Evolutionary conservation across 2,797 vertebrate species (phyloP), one percentile per base, ranked within the genome.

Genomic region (Neosilurus mollespiculum): DNA sequence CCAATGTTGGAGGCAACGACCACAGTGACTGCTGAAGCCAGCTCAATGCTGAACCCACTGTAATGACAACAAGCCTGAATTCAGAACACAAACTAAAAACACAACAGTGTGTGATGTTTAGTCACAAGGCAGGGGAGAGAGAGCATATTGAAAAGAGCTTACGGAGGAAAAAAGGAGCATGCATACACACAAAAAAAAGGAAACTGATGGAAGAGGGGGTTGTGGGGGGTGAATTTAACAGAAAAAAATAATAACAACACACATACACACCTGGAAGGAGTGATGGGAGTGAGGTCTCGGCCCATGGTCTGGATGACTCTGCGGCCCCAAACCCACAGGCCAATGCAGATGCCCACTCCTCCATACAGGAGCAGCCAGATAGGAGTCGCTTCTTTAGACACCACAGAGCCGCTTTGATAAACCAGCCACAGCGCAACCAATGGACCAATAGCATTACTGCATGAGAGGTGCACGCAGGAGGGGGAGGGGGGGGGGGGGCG

Each of bases 251-350:
- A 22, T 20, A 22, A 22, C 54, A 56, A 76, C 1, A n/a, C 24
- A 22, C 0, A 7, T 43, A 66, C 78, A 67, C 93, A 99, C 98
- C 98, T 99, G 9, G 98, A 99, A 0, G 98, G 98, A 0, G 98
- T 99, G 90, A 99, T 99, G 16, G 98, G 97, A 0, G 98, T 99
- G n/a, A 99, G 95, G 89, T 99, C 98, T 84, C 92, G 96, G 67
- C 98, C 98, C 98, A 99, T 98, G 0, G 98, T 99, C 94, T 99
- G 98, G 88, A 99, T 99, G 77, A 99, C 98, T 90, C 98, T 92
- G 78, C 97, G 95, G 58, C 98, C 98, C 98, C 98, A 99, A 43
- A 99, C 97, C 98, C 98, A 99, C 10, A 99, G 91, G 24, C 98
- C 98, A 0, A 90, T 94, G 20, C 98, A 99, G 92, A 99, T 99